These are phyloP conservation scores for Cerceris ruficornis DNA, from an alignment of 2,888 invertebrate species.

Conservation along the genomic window DNA sequence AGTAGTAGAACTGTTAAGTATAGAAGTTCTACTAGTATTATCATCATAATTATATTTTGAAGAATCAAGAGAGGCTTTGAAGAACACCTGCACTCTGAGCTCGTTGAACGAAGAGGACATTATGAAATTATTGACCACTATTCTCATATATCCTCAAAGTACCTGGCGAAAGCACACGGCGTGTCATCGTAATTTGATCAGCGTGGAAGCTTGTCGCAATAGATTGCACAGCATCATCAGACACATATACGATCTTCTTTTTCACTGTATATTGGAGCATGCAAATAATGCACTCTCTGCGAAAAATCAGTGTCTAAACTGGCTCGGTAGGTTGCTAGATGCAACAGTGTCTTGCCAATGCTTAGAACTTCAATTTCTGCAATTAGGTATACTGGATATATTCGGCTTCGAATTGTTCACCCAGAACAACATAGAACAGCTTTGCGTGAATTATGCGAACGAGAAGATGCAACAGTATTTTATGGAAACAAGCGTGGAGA, in stretches of 20 bases:
- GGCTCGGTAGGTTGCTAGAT: constrained; percentile 71
- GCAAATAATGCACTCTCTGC: constrained; percentile 70
- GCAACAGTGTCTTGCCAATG: background rate
- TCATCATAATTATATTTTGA: constrained; percentile 6
- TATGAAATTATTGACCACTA: constrained; percentile 70
- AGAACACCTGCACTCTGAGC: constrained; percentile 67
- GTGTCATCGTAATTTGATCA: constrained; percentile 74
- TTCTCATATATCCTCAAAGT: constrained; percentile 72
- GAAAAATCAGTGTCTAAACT: constrained; percentile 61
- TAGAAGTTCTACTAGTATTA: too few species aligned
- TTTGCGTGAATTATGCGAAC: constrained; percentile 79
- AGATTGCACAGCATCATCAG: constrained; percentile 79
- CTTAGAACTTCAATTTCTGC: background rate
- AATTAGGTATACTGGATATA: constrained; percentile 77
- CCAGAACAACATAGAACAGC: constrained; percentile 73
- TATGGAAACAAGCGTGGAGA: constrained; percentile 73
- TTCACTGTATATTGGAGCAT: constrained; percentile 76
- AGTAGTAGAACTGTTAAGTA: background rate
- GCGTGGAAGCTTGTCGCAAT: constrained; percentile 77
- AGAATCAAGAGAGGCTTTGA: constrained; percentile 72
- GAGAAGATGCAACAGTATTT: constrained; percentile 78
- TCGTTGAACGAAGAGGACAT: constrained; percentile 64
- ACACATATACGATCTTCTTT: constrained; percentile 79
- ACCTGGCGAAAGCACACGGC: constrained; percentile 65
- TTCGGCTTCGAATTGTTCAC: constrained; percentile 80